A percentile compares a stretch with the other conserved stretches of the same genome.
Conservation (phyloP, 1,140 invertebrate species). For the Meteorus sp. region DNA sequence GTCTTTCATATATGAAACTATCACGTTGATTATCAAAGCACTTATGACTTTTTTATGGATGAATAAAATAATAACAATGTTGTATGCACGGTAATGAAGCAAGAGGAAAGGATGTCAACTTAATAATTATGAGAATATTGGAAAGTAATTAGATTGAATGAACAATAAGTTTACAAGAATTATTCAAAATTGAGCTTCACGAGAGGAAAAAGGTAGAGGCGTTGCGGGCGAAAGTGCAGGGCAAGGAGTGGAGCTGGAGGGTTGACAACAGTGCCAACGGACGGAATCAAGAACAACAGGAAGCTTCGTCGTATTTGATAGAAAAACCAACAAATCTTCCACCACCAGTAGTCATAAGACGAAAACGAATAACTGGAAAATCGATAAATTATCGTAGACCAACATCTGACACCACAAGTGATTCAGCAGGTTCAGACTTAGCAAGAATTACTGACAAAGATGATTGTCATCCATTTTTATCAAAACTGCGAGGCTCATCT, state of each 20-base stretch:
- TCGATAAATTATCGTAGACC: conserved; percentile 1
- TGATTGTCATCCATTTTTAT: background rate
- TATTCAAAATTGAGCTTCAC: conserved; percentile 27
- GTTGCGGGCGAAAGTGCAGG: background rate
- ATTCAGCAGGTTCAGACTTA: conserved; percentile 19
- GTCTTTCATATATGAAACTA: too few relatives aligned
- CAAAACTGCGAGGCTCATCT: background rate
- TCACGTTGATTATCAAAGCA: background rate
- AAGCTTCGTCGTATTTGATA: conserved; percentile 14
- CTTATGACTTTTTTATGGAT: background rate
- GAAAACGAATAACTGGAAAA: conserved; percentile 21
- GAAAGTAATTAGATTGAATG: too few relatives aligned
- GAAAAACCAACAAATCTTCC: conserved; percentile 25
- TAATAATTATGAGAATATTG: too few relatives aligned
- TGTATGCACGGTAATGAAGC: too few relatives aligned
- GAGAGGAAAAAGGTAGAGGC: conserved; percentile 14
- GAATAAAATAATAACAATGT: too few relatives aligned
- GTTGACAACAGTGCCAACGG: background rate
- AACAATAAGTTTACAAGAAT: too few relatives aligned
- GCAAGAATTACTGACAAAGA: background rate
- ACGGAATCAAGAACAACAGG: background rate
- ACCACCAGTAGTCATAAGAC: conserved; percentile 30
- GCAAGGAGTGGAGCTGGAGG: conserved; percentile 4
- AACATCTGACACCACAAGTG: conserved; percentile 20
- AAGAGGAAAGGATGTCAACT: too few relatives aligned